Evolutionary conservation across 2,888 invertebrate genomes (phyloP).

Genomic region (Limnephilus auricula): DNA sequence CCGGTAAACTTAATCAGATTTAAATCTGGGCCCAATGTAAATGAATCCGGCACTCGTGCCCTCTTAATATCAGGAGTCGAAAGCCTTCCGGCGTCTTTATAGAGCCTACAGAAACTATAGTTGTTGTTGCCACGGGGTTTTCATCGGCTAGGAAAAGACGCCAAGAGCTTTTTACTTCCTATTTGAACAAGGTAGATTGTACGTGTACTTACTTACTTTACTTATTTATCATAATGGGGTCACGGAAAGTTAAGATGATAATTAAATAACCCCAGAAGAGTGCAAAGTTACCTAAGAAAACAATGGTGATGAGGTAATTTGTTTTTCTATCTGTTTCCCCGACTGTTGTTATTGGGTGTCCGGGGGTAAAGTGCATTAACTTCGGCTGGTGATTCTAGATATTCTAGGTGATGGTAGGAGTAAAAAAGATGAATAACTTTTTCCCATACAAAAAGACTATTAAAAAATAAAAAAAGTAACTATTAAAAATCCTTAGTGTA

Average conservation of each 20-base stretch:
- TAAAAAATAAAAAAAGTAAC: too few relatives aligned
- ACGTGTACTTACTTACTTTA: not conserved
- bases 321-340: not conserved
- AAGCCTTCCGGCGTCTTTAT: not conserved
- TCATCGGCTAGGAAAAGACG: too few relatives aligned
- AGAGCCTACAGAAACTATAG: not conserved
- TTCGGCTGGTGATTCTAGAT: too few relatives aligned
- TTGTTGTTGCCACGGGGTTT: too few relatives aligned
- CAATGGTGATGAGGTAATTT: not conserved
- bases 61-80: not conserved
- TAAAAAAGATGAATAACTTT: too few relatives aligned
- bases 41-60: not conserved
- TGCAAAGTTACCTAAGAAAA: too few relatives aligned
- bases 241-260: not conserved
- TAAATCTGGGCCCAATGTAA: not conserved
- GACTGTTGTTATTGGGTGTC: not conserved
- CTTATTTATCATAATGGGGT: not conserved
- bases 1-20: slow-evolving; percentile 22
- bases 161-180: not conserved
- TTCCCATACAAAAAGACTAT: too few relatives aligned
- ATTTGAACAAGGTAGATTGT: not conserved
- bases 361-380: too few relatives aligned
- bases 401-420: too few relatives aligned
- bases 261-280: not conserved
- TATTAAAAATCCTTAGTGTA: too few relatives aligned